Base-by-base conservation (phyloP, 2,113 vertebrate genomes). In the Aspiorhynchus laticeps region DNA sequence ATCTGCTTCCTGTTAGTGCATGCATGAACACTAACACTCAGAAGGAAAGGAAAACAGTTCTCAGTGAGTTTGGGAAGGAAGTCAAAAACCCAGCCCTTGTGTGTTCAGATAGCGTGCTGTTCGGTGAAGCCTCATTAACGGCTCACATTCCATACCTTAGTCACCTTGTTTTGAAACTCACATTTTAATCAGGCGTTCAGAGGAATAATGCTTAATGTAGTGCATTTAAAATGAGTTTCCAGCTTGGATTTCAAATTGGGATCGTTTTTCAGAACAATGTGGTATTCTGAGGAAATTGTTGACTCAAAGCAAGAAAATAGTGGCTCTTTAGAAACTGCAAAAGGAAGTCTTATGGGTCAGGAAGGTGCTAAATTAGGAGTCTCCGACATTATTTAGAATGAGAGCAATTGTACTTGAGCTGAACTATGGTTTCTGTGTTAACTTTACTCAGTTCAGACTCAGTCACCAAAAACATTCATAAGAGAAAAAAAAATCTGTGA, bases 1-100 rank as follows among this genome's bases (percentile, higher is more conserved):
- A 19, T 51, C 80, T 36, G 43, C 41, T 83, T 83, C 26, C 80
- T 33, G 80, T 36, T 51, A 36, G 43, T 83, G 80, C 51, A 33
- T 83, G 63, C 80, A 48, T 71, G 41, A 71, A 51, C 63, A 51
- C 41, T 14, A 28, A 65, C 2, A 51, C 80, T 83, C 10, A 14
- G 48, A 84, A 28, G 33, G 24, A 8, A 84, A 84, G 31, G 69
- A 84, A 84, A 84, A 83, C 61, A 71, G 43, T 71, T 83, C 80
- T 71, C 63, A 14, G 38, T 69, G 80, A 73, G 67, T 74, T 38
- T 74, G 69, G 82, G 69, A 74, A 84, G 48, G 48, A 74, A 53
- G 69, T 84, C 46, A 56, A 15, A 84, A 84, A n/a, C 67, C 67
- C 67, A 74, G 48, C 82, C 82, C 48, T 83, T 73, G 67, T 36